Evolutionary conservation across 2,113 vertebrate species (phyloP).

Genomic region (Ammodytes dubius): DNA sequence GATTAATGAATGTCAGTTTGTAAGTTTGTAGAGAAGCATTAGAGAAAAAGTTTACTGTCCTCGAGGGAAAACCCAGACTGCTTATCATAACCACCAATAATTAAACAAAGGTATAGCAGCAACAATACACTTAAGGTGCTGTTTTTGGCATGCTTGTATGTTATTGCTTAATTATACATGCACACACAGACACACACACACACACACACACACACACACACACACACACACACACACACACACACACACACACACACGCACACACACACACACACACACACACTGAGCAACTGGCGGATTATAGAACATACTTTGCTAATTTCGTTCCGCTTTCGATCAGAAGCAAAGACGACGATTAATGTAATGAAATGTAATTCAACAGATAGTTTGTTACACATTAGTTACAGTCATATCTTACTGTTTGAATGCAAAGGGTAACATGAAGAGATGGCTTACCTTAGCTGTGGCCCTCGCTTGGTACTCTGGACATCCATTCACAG

Average conservation of each 20-base stretch:
- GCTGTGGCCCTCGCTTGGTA: conserved; percentile 98
- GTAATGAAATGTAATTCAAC: conserved; percentile 26
- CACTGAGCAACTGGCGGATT: conserved; percentile 19
- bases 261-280: too few species aligned
- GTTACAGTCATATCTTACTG: background rate
- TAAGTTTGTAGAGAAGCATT: background rate
- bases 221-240: background rate
- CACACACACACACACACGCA: conserved; percentile 3
- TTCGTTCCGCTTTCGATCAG: conserved; percentile 16
- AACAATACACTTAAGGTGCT: background rate
- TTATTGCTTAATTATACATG: conserved; percentile 21
- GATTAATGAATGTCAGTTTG: background rate
- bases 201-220: background rate
- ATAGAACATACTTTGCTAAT: background rate
- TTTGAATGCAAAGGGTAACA: conserved; percentile 1
- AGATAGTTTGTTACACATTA: background rate
- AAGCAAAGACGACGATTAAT: conserved; percentile 17
- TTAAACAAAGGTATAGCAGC: background rate
- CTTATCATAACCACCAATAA: background rate
- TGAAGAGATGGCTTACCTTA: conserved; percentile 89
- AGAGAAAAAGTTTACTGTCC: background rate
- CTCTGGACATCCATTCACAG: conserved; percentile 96
- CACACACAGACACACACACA: background rate
- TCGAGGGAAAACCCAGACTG: background rate
- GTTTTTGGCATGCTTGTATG: background rate